A percentile compares a stretch with the other conserved stretches of the same genome.
phyloP scores from a whole-genome alignment of 2,888 invertebrate species.

The Acronicta alni region DNA sequence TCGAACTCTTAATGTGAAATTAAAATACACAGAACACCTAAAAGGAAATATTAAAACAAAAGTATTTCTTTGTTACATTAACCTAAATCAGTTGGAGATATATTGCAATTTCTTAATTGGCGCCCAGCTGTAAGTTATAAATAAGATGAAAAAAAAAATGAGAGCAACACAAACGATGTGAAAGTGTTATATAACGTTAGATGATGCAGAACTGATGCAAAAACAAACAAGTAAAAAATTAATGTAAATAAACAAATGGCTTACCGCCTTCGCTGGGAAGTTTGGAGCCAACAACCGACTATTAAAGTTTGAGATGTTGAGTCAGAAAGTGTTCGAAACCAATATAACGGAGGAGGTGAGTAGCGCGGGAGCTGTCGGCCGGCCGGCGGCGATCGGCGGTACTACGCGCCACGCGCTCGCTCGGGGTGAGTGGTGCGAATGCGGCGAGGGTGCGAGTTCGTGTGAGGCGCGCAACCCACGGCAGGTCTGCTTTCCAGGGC shows the following conservation, averaged over 20 bases:
- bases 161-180: conserved; percentile 55
- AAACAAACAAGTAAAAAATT: conserved; percentile 60
- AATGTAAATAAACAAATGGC: conserved; percentile 70
- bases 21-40: not conserved
- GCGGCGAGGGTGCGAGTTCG: conserved; percentile 53
- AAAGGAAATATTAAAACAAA: conserved; percentile 13
- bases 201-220: conserved; percentile 58
- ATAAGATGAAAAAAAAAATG: conserved; percentile 46
- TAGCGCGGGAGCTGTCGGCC: conserved; percentile 51
- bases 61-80: not conserved
- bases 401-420: conserved; percentile 50
- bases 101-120: conserved; percentile 24
- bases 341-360: conserved; percentile 52
- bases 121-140: conserved; percentile 55
- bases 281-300: conserved; percentile 57
- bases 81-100: not conserved
- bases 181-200: conserved; percentile 73
- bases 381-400: conserved; percentile 44
- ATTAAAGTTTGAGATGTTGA: conserved; percentile 65
- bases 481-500: conserved; percentile 73
- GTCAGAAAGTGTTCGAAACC: conserved; percentile 54
- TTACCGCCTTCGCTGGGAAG: conserved; percentile 75
- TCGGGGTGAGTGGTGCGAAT: conserved; percentile 45
- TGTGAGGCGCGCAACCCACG: conserved; percentile 50
- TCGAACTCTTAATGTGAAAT: not conserved